phyloP scores from a whole-genome alignment of 2,113 vertebrate species.

The Psittacula cyanocephala region DNA sequence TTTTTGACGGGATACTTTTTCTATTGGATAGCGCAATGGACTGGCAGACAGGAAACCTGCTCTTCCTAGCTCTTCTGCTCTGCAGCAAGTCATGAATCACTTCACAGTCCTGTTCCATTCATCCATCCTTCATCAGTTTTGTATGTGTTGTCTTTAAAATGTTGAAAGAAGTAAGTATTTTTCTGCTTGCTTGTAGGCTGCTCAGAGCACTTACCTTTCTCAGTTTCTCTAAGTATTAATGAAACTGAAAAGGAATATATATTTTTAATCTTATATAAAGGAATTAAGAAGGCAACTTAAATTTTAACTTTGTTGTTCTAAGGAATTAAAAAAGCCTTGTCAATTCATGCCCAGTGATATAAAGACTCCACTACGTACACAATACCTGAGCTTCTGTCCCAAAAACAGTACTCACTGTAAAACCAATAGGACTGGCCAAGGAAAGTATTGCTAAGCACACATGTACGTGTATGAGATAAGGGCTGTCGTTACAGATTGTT shows the following conservation, averaged over 20 bases:
- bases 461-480: accelerated
- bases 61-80: neutral
- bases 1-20: neutral
- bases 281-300: neutral
- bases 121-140: neutral
- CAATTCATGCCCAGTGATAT: neutral
- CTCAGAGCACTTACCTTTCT: neutral
- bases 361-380: neutral
- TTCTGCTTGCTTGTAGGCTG: neutral
- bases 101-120: neutral
- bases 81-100: neutral
- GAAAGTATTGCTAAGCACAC: neutral
- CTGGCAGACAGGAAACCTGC: neutral
- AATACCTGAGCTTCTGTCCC: neutral
- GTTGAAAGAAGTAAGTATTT: neutral
- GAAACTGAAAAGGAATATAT: neutral
- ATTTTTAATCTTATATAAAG: neutral
- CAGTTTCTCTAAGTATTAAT: neutral
- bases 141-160: neutral
- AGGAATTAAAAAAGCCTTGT: neutral
- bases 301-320: neutral
- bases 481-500: neutral
- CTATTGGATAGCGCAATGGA: neutral
- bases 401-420: neutral
- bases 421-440: neutral